Conservation (phyloP, 2,113 vertebrate species). For the Propithecus coquereli region DNA sequence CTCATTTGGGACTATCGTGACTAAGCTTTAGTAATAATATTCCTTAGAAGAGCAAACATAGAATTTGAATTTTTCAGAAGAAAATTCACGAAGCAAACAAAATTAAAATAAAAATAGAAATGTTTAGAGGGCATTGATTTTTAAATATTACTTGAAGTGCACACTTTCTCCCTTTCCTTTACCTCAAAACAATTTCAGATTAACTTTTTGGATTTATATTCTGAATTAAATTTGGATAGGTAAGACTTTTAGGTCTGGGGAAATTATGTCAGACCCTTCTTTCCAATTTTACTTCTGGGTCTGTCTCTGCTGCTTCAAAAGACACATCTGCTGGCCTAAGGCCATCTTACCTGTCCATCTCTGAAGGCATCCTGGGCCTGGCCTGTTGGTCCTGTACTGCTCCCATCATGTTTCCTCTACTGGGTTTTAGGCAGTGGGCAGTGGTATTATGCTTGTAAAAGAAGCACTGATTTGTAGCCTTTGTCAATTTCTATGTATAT, state of each 20-base stretch:
- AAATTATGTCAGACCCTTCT: background rate
- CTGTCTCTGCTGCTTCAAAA: background rate
- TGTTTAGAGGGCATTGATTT: background rate
- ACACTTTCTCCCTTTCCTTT: background rate
- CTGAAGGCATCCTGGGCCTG: background rate
- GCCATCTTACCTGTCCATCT: background rate
- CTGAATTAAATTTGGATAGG: background rate
- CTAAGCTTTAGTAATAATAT: background rate
- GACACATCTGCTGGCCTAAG: background rate
- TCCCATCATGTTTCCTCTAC: background rate
- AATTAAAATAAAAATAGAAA: constrained; percentile 1
- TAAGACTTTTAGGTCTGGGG: background rate
- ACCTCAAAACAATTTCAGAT: background rate
- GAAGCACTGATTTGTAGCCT: background rate
- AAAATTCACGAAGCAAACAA: background rate
- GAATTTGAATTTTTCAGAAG: background rate
- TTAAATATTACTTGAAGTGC: background rate
- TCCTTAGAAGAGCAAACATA: constrained; percentile 4
- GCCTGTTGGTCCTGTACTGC: background rate
- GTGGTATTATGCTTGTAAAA: background rate
- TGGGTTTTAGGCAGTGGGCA: background rate
- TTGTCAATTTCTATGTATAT: background rate
- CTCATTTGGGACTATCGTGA: background rate
- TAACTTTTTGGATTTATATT: background rate
- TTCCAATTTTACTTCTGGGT: background rate